Conservation (phyloP, 2,797 vertebrate genomes). For the Oreortyx pictus region DNA sequence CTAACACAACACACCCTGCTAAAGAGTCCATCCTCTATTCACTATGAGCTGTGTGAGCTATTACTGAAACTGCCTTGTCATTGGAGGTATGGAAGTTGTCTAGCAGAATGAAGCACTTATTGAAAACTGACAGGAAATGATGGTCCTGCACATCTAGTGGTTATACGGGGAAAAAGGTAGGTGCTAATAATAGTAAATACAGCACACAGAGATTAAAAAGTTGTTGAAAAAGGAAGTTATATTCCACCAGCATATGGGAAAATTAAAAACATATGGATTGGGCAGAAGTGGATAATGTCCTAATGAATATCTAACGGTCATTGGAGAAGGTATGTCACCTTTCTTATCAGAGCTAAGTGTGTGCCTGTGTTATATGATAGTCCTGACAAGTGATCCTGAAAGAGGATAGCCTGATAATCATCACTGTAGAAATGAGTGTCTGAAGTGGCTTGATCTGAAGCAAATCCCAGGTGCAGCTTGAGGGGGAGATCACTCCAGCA, state of each 20-base stretch:
- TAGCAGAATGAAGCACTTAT: background rate
- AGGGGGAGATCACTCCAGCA: background rate
- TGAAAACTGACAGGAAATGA: background rate
- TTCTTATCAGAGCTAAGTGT: constrained; percentile 14
- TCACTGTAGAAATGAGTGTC: background rate
- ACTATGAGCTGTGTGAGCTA: background rate
- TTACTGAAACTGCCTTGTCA: background rate
- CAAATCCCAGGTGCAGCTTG: background rate
- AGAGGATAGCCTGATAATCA: background rate
- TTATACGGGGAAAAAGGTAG: background rate
- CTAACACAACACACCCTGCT: no score
- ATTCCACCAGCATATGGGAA: background rate
- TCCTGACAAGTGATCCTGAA: background rate
- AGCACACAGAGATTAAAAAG: background rate
- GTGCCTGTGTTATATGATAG: background rate
- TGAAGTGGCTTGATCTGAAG: background rate
- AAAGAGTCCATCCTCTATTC: background rate
- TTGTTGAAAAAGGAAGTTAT: background rate
- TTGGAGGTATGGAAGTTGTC: background rate
- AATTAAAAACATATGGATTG: background rate
- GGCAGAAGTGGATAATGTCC: background rate
- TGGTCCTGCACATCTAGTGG: background rate
- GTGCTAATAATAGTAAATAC: background rate
- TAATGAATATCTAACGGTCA: background rate
- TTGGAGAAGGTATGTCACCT: background rate